Evolutionary conservation across 1,140 invertebrate genomes (phyloP).

Genomic region (Patella vulgata): DNA sequence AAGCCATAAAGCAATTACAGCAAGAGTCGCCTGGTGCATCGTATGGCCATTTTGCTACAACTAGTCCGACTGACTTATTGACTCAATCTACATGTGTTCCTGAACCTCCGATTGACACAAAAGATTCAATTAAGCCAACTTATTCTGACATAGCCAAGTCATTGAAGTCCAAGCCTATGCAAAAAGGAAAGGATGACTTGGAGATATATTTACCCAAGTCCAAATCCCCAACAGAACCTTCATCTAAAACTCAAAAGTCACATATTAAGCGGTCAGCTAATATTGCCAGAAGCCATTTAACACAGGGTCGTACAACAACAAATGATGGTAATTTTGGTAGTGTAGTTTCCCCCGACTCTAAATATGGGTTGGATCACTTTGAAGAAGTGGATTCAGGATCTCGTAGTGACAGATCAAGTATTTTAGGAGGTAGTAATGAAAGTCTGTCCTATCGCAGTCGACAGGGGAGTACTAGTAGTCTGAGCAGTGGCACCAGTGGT

Average conservation of each 20-base stretch:
- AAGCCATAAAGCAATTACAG: constrained; percentile 25
- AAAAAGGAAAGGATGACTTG: constrained; percentile 24
- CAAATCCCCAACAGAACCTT: constrained; percentile 5
- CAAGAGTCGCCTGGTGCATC: constrained; percentile 19
- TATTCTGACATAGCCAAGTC: constrained; percentile 52
- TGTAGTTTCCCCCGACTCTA: constrained; percentile 45
- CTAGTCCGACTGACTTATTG: constrained; percentile 10
- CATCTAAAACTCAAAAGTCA: constrained; percentile 22
- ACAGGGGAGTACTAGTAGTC: constrained; percentile 48
- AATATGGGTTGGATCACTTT: constrained; percentile 52
- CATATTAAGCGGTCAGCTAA: constrained; percentile 11
- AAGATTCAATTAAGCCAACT: constrained; percentile 25
- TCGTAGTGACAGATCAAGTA: constrained; percentile 11
- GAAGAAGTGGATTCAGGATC: constrained; percentile 24
- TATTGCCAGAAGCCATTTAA: constrained; percentile 12
- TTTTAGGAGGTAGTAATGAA: constrained; percentile 9
- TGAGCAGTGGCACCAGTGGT: constrained; percentile 49
- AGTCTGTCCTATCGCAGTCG: constrained; percentile 21
- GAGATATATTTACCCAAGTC: constrained; percentile 14
- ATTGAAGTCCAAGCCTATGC: constrained; percentile 30
- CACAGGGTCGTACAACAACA: constrained; percentile 1
- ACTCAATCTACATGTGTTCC: background rate
- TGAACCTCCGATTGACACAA: constrained; percentile 4
- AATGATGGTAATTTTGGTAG: constrained; percentile 32
- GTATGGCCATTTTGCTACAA: constrained; percentile 25